Conservation (phyloP, 2,113 vertebrate genomes). For the Ascaphus truei region DNA sequence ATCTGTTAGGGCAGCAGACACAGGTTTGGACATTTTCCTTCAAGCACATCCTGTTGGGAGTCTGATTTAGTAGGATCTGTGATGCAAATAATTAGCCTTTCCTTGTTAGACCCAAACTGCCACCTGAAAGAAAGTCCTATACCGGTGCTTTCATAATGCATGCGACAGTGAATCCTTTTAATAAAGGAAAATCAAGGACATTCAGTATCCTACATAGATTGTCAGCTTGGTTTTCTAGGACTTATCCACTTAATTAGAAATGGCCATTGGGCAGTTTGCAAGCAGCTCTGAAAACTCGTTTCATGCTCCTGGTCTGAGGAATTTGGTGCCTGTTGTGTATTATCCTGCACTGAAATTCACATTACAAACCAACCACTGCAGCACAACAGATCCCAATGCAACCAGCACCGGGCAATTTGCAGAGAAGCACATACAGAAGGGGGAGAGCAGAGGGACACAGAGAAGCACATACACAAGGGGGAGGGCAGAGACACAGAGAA, state of each 20-base stretch:
- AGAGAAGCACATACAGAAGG: not conserved
- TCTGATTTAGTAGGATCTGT: too few relatives aligned
- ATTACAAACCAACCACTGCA: too few relatives aligned
- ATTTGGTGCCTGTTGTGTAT: not conserved
- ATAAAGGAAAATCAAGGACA: not conserved
- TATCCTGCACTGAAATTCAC: not conserved
- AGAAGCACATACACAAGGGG: conserved; percentile 2
- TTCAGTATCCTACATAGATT: not conserved
- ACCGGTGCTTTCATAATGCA: too few relatives aligned
- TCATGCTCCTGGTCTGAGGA: not conserved
- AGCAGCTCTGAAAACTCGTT: not conserved
- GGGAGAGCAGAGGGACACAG: not conserved
- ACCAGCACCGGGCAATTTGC: not conserved
- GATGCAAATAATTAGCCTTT: too few relatives aligned
- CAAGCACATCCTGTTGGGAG: too few relatives aligned
- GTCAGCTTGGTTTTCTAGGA: too few relatives aligned
- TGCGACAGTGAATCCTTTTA: too few relatives aligned
- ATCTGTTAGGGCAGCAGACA: too few relatives aligned
- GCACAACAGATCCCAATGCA: too few relatives aligned
- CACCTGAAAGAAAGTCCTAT: too few relatives aligned
- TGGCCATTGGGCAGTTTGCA: not conserved
- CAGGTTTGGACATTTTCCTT: too few relatives aligned
- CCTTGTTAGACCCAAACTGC: too few relatives aligned
- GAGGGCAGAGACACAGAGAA: not conserved
- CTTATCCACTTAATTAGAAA: not conserved